Evolutionary conservation across 2,888 invertebrate species (phyloP), one percentile per base, ranked within the genome.

Genomic region (Meta bourneti): DNA sequence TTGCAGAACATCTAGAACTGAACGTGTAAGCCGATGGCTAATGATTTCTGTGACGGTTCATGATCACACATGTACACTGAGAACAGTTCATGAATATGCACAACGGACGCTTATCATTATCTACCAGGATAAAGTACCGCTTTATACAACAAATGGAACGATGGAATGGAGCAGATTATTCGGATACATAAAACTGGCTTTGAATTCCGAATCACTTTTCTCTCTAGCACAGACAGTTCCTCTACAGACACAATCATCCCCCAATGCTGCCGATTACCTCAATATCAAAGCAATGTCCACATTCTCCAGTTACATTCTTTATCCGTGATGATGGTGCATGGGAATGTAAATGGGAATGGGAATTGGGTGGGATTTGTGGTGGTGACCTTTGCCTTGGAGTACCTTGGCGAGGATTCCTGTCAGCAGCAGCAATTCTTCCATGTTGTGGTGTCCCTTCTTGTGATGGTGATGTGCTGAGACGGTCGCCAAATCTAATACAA

Each of bases 351-450:
- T 79, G 11, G 91, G 91, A 8, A 92, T 84, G 5, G 91, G 91
- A 8, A 92, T 92, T 7, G 91, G 91, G 19, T 87, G 87, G 16
- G 78, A 79, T n/a, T 88, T 72, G 19, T 92, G 88, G 16, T 78
- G 71, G 13, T 77, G 75, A 11, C 79, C 71, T 9, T 87, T 81
- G 48, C 54, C 48, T 16, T 92, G 88, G 4, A 92, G 84, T 6
- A 92, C 91, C 48, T 92, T 92, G 51, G 91, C 91, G 13, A 92
- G 80, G 52, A 92, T 92, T 69, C 91, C 91, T 8, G 89, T 92
- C 48, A 92, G 75, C 52, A 92, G 51, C 19, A 92, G 72, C 6
- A 92, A 74, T 34, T 92, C 91, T 75, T 92, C 88, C 91, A 92
- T 92, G 74, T 89, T 92, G 49, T 88, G 72, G 7, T 69, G 34